phyloP scores from a whole-genome alignment of 1,140 invertebrate species.

The Danaus melanippus region DNA sequence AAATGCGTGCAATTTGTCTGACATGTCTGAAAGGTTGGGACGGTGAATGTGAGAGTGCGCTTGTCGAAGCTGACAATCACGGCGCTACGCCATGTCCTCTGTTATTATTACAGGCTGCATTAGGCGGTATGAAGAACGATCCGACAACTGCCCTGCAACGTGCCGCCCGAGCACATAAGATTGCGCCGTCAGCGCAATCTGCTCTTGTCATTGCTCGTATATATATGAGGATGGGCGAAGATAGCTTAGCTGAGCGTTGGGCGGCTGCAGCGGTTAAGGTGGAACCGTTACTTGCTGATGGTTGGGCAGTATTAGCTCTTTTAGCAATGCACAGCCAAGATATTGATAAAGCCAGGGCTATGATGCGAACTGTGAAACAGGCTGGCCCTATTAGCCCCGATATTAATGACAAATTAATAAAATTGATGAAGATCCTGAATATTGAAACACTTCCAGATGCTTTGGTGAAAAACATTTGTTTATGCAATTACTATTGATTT shows the following conservation, averaged over 20 bases:
- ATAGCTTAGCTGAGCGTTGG: slow-evolving; percentile 48
- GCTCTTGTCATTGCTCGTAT: slow-evolving; percentile 45
- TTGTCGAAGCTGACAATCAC: slow-evolving; percentile 38
- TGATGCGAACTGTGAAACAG: slow-evolving; percentile 55
- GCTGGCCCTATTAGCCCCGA: slow-evolving; percentile 43
- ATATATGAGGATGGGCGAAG: slow-evolving; percentile 37
- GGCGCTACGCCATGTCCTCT: slow-evolving; percentile 37
- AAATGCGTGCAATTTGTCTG: slow-evolving; percentile 47
- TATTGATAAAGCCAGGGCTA: slow-evolving; percentile 38
- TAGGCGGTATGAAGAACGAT: slow-evolving; percentile 33
- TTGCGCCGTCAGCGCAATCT: slow-evolving; percentile 45
- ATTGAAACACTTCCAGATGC: slow-evolving; percentile 37
- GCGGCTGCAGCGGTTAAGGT: slow-evolving; percentile 44
- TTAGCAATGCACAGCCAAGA: slow-evolving; percentile 45
- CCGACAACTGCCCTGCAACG: slow-evolving; percentile 42
- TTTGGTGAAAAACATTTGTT: slow-evolving; percentile 49
- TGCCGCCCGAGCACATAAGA: slow-evolving; percentile 51
- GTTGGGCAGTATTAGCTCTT: slow-evolving; percentile 51
- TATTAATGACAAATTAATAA: slow-evolving; percentile 42
- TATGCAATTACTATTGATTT: slow-evolving; percentile 48
- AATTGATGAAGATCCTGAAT: slow-evolving; percentile 33
- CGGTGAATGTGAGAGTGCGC: slow-evolving; percentile 43
- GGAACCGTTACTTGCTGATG: slow-evolving; percentile 52
- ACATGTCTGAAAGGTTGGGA: slow-evolving; percentile 44
- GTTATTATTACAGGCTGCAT: slow-evolving; percentile 42